Evolutionary conservation across 2,113 vertebrate species (phyloP).

Genomic region (Emydura subglobosa): DNA sequence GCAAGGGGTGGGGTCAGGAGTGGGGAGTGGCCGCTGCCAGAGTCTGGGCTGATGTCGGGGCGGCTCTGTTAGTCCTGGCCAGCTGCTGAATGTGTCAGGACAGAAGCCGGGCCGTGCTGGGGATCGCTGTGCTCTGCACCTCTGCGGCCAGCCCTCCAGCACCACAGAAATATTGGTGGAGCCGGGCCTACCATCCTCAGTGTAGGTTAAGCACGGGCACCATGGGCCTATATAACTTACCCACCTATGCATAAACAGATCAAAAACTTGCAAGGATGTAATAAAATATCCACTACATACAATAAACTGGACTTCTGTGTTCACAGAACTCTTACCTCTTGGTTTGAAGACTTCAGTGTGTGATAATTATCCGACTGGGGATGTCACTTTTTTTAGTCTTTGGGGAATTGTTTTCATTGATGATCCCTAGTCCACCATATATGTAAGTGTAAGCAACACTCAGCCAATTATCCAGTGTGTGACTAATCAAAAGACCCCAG

Average conservation of each 20-base stretch:
- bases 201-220: too few relatives aligned
- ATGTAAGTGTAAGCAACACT: rapidly evolving
- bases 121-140: too few relatives aligned
- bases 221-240: too few relatives aligned
- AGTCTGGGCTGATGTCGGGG: too few relatives aligned
- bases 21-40: too few relatives aligned
- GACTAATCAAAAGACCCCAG: background rate
- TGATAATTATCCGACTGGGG: background rate
- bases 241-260: background rate
- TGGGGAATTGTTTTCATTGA: background rate
- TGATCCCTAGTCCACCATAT: background rate
- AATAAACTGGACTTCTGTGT: background rate
- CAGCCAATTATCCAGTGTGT: background rate
- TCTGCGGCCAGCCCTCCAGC: too few relatives aligned
- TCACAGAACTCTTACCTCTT: background rate
- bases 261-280: rapidly evolving
- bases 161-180: too few relatives aligned
- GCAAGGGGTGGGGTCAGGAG: too few relatives aligned
- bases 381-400: background rate
- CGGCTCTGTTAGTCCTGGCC: too few relatives aligned
- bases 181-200: too few relatives aligned
- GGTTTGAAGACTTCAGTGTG: background rate
- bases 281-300: background rate
- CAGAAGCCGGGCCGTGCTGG: too few relatives aligned
- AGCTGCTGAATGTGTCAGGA: too few relatives aligned